Conservation (phyloP, 2,113 vertebrate species). For the Vidua macroura region DNA sequence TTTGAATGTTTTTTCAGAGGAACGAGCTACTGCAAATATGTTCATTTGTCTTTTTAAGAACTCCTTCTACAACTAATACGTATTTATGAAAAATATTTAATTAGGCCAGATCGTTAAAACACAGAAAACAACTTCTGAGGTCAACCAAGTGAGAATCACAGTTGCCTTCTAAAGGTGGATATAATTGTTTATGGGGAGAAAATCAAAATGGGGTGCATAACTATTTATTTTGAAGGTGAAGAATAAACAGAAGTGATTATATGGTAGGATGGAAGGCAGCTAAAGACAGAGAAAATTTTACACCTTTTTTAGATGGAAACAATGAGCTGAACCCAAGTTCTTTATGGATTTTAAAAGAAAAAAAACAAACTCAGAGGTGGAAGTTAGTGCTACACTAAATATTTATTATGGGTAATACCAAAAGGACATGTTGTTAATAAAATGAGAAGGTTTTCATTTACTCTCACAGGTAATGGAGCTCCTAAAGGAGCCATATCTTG, state of each 20-base stretch:
- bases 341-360: neutral
- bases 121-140: neutral
- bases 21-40: neutral
- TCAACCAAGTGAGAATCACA: neutral
- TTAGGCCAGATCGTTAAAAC: neutral
- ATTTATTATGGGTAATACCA: neutral
- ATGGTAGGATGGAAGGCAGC: neutral
- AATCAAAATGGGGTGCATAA: fast-evolving
- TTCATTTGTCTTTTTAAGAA: neutral
- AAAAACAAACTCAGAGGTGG: neutral
- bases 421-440: neutral
- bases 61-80: neutral
- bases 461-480: neutral
- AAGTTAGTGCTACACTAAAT: neutral
- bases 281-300: neutral
- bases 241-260: neutral
- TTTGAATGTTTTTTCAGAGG: neutral
- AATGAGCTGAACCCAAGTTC: neutral
- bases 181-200: neutral
- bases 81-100: neutral
- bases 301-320: neutral
- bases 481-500: neutral
- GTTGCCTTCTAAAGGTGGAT: neutral
- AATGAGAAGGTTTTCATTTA: neutral
- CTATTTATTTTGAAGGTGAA: neutral